A percentile compares a stretch with the other conserved stretches of the same genome.
phyloP scores from a whole-genome alignment of 64 coral and sea anemone species.

The Anthopleura sola region DNA sequence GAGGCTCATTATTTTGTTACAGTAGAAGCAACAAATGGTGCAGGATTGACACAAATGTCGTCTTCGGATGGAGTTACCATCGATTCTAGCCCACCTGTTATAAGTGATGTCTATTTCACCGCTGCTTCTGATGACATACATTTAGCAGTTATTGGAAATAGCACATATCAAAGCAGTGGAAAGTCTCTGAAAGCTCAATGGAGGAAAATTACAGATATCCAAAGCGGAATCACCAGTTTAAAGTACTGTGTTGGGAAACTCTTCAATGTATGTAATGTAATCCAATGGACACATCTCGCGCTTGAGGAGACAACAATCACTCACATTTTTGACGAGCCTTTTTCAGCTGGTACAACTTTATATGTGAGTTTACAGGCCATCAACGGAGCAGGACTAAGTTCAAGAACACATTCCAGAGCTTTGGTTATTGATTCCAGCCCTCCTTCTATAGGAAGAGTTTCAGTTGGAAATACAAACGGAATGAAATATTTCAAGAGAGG shows the following conservation, averaged over 20 bases:
- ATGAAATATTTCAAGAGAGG: slow-evolving; percentile 15
- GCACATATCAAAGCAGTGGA: slow-evolving; percentile 25
- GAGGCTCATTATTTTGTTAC: slow-evolving; percentile 64
- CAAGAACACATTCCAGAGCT: slow-evolving; percentile 7
- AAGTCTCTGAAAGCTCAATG: slow-evolving; percentile 43
- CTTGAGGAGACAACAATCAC: neutral
- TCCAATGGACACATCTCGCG: slow-evolving; percentile 41
- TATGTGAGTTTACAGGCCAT: slow-evolving; percentile 42
- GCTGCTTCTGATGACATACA: neutral
- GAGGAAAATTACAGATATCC: slow-evolving; percentile 41
- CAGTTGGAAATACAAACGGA: slow-evolving; percentile 13
- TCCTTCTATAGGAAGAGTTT: slow-evolving; percentile 27
- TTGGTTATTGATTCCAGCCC: slow-evolving; percentile 47
- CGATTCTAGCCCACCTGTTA: slow-evolving; percentile 55
- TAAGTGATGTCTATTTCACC: slow-evolving; percentile 24
- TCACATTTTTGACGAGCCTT: slow-evolving; percentile 22
- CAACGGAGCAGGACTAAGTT: slow-evolving; percentile 49
- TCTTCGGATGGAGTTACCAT: slow-evolving; percentile 88
- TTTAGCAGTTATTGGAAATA: slow-evolving; percentile 1
- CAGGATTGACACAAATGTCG: slow-evolving; percentile 43
- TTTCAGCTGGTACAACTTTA: slow-evolving; percentile 34
- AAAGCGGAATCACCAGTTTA: slow-evolving; percentile 59
- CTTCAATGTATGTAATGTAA: slow-evolving; percentile 51
- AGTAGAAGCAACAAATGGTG: slow-evolving; percentile 70
- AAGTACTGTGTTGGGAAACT: slow-evolving; percentile 60